phyloP scores from a whole-genome alignment of 92 coral and sea anemone genomes.

The Heliopora coerulea region DNA sequence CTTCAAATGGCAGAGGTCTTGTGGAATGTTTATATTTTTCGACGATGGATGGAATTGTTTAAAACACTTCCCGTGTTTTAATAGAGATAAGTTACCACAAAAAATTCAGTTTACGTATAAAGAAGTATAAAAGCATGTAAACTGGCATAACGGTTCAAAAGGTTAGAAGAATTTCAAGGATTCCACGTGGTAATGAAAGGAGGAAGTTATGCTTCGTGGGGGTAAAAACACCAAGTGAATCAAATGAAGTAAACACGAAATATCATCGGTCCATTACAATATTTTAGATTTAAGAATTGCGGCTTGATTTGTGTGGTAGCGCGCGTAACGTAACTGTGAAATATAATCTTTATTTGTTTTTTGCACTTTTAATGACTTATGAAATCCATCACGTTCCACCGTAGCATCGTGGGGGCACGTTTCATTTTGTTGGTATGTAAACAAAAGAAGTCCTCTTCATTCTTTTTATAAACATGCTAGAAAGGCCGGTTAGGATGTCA shows the following conservation, averaged over 20 bases:
- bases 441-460: slow-evolving; percentile 9
- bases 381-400: too few relatives aligned
- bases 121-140: not conserved
- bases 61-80: not conserved
- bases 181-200: not conserved
- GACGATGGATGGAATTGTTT: too few relatives aligned
- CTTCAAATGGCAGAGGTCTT: too few relatives aligned
- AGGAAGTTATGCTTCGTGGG: not conserved
- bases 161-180: not conserved
- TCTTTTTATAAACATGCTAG: slow-evolving; percentile 14
- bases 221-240: not conserved
- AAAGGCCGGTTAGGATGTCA: not conserved
- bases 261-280: too few relatives aligned
- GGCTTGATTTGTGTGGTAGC: too few relatives aligned
- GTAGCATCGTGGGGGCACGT: slow-evolving; percentile 32
- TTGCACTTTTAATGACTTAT: too few relatives aligned
- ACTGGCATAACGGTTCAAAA: not conserved
- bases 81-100: not conserved
- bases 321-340: too few relatives aligned
- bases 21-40: too few relatives aligned
- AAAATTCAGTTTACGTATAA: not conserved
- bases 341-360: too few relatives aligned
- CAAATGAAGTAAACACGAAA: not conserved
- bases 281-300: too few relatives aligned
- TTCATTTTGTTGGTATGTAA: slow-evolving; percentile 16